A percentile compares a stretch with the other conserved stretches of the same genome.
Conservation (phyloP, 2,113 vertebrate genomes). For the Bagarius yarrelli region DNA sequence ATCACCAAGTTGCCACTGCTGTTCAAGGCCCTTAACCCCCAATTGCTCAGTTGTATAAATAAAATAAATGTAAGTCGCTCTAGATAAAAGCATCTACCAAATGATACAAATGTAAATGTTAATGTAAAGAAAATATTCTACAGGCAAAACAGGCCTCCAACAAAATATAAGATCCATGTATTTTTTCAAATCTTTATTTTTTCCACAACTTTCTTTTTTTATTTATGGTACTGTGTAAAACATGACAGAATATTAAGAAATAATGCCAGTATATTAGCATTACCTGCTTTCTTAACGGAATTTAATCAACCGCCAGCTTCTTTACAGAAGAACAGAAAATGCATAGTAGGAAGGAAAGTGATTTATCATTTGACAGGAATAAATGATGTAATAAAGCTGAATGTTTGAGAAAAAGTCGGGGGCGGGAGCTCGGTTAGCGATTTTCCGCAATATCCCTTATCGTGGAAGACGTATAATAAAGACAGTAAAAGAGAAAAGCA, state of each 20-base stretch:
- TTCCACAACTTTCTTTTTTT: neutral
- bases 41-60: too few species aligned
- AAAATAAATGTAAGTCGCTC: too few species aligned
- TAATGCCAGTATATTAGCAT: neutral
- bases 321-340: constrained; percentile 14
- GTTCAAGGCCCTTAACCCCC: too few species aligned
- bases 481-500: constrained; percentile 39
- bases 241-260: constrained; percentile 22
- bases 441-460: constrained; percentile 44
- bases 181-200: neutral
- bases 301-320: constrained; percentile 32
- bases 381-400: constrained; percentile 45
- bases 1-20: too few species aligned
- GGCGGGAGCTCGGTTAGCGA: constrained; percentile 21
- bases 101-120: too few species aligned
- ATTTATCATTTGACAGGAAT: constrained; percentile 39
- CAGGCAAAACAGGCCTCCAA: too few species aligned
- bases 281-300: constrained; percentile 6
- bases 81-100: too few species aligned
- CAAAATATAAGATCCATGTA: too few species aligned
- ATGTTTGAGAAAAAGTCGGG: constrained; percentile 44
- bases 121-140: too few species aligned
- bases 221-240: constrained; percentile 1
- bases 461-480: constrained; percentile 44
- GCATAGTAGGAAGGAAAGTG: constrained; percentile 24